Conservation (phyloP, 2,888 invertebrate species). For the Phortica magna region DNA sequence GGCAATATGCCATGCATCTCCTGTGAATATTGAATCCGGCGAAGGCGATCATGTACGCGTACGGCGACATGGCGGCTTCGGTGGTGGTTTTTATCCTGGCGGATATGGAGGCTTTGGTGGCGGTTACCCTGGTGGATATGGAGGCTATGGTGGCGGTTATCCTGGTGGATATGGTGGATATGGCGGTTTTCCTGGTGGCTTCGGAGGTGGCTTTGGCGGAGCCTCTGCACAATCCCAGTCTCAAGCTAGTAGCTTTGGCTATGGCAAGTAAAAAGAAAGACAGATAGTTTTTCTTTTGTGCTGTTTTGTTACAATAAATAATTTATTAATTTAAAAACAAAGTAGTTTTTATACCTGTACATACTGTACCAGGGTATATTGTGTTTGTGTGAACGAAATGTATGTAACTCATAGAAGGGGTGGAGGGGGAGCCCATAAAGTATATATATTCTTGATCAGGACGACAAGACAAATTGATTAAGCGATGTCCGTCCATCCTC, state of each 20-base stretch:
- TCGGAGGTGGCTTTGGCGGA: conserved; percentile 35
- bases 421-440: too few species aligned
- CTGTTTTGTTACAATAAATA: conserved; percentile 23
- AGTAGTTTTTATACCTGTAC: neutral
- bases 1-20: neutral
- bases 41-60: neutral
- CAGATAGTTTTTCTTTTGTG: neutral
- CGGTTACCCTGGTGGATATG: conserved; percentile 35
- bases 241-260: conserved; percentile 35
- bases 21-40: neutral
- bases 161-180: conserved; percentile 35
- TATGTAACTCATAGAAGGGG: too few species aligned
- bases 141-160: conserved; percentile 14
- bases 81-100: neutral
- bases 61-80: neutral
- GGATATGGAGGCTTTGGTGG: conserved; percentile 17
- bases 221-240: conserved; percentile 42
- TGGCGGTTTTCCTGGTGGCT: conserved; percentile 35
- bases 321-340: neutral
- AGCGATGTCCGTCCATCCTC: too few species aligned
- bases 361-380: too few species aligned
- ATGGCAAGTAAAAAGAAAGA: conserved; percentile 42
- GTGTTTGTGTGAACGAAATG: too few species aligned
- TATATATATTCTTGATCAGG: too few species aligned
- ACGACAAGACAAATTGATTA: too few species aligned